phyloP scores from a whole-genome alignment of 1,140 invertebrate species.

The Drosophila suzukii region DNA sequence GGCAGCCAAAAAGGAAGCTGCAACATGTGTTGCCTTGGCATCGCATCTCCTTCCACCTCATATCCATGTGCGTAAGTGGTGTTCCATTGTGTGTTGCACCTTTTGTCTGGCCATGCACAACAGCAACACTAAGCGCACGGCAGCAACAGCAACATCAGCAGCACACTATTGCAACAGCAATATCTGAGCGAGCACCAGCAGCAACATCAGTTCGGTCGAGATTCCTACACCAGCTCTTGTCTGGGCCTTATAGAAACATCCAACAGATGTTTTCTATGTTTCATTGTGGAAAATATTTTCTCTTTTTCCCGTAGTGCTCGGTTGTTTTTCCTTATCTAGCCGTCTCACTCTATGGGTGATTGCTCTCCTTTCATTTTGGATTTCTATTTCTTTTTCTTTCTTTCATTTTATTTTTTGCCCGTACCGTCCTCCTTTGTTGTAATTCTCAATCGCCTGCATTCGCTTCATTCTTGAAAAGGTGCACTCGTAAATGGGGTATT shows the following conservation, averaged over 20 bases:
- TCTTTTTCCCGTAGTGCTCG: slow-evolving; percentile 25
- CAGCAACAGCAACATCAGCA: slow-evolving; percentile 4
- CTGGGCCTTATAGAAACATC: slow-evolving; percentile 49
- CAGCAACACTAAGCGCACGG: slow-evolving; percentile 12
- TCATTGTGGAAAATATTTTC: slow-evolving; percentile 62
- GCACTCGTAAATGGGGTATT: slow-evolving; percentile 16
- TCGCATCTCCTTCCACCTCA: slow-evolving; percentile 6
- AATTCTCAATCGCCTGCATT: slow-evolving; percentile 43
- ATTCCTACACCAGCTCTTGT: slow-evolving; percentile 6
- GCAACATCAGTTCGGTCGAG: slow-evolving; percentile 8
- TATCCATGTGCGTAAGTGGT: slow-evolving; percentile 63
- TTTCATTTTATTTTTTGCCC: slow-evolving; percentile 28
- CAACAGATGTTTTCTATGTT: slow-evolving; percentile 72
- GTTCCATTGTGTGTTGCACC: slow-evolving; percentile 75
- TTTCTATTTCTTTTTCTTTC: slow-evolving; percentile 36
- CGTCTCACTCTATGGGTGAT: slow-evolving; percentile 24
- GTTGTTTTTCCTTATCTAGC: slow-evolving; percentile 22
- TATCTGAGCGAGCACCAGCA: background rate
- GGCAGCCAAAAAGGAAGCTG: slow-evolving; percentile 79
- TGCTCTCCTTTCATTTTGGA: slow-evolving; percentile 54
- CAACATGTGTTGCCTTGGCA: slow-evolving; percentile 63
- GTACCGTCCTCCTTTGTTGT: slow-evolving; percentile 27
- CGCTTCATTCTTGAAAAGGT: slow-evolving; percentile 59
- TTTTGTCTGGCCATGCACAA: slow-evolving; percentile 52
- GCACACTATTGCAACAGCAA: slow-evolving; percentile 12